phyloP scores from a whole-genome alignment of 2,797 vertebrate species.

The Pseudochromis fuscus region DNA sequence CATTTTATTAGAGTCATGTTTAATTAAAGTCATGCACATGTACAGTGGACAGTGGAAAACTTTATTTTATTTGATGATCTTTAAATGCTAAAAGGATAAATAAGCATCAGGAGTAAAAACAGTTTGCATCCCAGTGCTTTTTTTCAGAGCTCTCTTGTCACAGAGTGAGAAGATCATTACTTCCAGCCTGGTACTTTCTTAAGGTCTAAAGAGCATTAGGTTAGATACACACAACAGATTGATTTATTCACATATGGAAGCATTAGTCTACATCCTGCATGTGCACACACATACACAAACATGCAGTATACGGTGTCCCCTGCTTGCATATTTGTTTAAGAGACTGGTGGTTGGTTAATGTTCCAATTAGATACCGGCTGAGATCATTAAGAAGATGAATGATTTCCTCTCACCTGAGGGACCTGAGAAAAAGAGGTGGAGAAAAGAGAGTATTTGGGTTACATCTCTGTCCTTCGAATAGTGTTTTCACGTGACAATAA shows the following conservation, averaged over 20 bases:
- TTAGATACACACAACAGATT: conserved; percentile 2
- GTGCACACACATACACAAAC: background rate
- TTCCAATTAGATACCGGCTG: conserved; percentile 77
- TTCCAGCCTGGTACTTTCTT: conserved; percentile 15
- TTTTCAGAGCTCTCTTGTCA: conserved; percentile 21
- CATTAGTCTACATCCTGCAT: background rate
- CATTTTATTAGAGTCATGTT: background rate
- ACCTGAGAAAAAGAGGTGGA: conserved; percentile 44
- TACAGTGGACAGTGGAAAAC: background rate
- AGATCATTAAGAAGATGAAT: conserved; percentile 80
- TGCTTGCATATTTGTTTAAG: conserved; percentile 72
- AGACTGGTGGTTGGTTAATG: conserved; percentile 79
- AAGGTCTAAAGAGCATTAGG: conserved; percentile 16
- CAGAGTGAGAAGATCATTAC: conserved; percentile 21
- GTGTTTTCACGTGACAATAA: conserved; percentile 1
- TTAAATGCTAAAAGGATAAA: background rate
- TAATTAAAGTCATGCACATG: background rate
- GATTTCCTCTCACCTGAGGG: conserved; percentile 63
- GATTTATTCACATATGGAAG: conserved; percentile 2
- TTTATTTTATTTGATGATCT: background rate
- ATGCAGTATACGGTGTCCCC: conserved; percentile 34
- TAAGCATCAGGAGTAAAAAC: background rate
- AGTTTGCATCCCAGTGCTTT: background rate
- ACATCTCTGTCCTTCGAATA: conserved; percentile 11
- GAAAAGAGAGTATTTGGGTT: conserved; percentile 25